These are phyloP conservation scores for Cyclina sinensis DNA, from an alignment of 1,140 invertebrate genomes.

Conservation along the genomic window DNA sequence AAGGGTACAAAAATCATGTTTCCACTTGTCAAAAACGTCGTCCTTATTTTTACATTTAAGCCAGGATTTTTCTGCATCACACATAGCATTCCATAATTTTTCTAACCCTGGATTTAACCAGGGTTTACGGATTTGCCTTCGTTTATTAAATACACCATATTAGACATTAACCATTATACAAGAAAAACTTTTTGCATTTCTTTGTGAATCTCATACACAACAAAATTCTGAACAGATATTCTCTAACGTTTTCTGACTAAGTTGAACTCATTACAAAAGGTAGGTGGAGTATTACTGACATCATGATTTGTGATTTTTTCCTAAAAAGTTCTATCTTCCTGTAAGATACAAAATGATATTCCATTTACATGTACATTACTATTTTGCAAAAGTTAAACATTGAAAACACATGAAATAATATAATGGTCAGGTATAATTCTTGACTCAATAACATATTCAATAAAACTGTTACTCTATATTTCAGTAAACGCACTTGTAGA, in stretches of 20 bases:
- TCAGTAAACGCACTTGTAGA: background rate
- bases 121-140: too few relatives aligned
- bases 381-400: background rate
- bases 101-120: background rate
- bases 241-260: too few relatives aligned
- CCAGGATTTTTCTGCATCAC: conserved; percentile 12
- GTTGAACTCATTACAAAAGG: background rate
- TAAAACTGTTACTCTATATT: background rate
- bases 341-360: too few relatives aligned
- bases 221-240: too few relatives aligned
- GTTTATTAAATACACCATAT: background rate
- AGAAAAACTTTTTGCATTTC: too few relatives aligned
- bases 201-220: background rate
- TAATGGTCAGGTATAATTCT: conserved; percentile 6
- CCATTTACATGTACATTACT: too few relatives aligned
- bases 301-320: background rate
- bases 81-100: conserved; percentile 8
- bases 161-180: background rate
- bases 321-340: too few relatives aligned
- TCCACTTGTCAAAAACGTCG: too few relatives aligned
- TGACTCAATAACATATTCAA: conserved; percentile 6
- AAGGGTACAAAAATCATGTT: too few relatives aligned
- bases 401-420: background rate
- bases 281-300: background rate
- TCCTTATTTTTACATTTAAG: too few relatives aligned